Conservation (phyloP, 2,113 vertebrate genomes). For the Corynorhinus townsendii region DNA sequence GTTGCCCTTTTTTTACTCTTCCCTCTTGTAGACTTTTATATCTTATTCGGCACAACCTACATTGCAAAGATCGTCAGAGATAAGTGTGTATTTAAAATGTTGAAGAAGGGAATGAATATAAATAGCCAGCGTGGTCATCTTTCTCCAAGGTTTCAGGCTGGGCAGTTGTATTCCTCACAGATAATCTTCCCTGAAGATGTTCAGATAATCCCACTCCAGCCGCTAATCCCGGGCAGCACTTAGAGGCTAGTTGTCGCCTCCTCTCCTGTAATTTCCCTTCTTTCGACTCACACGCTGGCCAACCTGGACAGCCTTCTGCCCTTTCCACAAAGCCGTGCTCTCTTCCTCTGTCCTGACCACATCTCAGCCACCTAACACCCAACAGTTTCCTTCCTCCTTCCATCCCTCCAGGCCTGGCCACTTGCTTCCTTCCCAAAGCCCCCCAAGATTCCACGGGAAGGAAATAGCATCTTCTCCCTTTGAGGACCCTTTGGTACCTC, state of each 20-base stretch:
- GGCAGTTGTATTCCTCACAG: neutral
- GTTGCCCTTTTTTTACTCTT: neutral
- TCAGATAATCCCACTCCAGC: neutral
- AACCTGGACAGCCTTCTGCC: neutral
- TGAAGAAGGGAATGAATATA: neutral
- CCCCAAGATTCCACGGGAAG: neutral
- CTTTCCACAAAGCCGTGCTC: neutral
- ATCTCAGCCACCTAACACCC: neutral
- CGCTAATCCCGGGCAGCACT: neutral
- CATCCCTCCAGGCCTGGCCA: neutral
- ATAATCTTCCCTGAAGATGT: neutral
- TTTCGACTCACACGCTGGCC: fast-evolving
- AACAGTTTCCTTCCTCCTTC: neutral
- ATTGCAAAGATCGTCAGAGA: neutral
- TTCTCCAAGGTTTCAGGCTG: neutral
- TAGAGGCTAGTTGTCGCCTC: fast-evolving
- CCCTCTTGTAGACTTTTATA: neutral
- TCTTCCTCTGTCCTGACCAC: neutral
- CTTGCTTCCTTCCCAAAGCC: neutral
- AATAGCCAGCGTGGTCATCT: neutral
- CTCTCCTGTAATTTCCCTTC: neutral
- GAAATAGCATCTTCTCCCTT: neutral
- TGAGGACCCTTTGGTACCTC: neutral
- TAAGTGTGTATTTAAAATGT: neutral
- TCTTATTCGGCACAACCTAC: neutral